Evolutionary conservation across 2,113 vertebrate genomes (phyloP).

Genomic region (Corynorhinus townsendii): DNA sequence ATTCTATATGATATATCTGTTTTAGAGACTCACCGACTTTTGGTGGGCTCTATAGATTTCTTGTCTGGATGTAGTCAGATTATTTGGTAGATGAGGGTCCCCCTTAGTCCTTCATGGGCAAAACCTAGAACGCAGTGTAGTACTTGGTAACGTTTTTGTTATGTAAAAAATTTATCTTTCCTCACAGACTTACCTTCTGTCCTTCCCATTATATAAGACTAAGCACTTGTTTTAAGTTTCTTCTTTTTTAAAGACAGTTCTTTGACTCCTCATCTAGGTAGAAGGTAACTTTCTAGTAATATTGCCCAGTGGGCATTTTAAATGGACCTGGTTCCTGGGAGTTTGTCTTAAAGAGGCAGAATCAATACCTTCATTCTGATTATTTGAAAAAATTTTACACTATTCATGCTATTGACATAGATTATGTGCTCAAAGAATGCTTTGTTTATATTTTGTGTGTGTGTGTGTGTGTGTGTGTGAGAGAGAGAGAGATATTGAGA

Average conservation of each 20-base stretch:
- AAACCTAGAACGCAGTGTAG: neutral
- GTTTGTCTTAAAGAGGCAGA: neutral
- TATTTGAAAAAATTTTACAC: neutral
- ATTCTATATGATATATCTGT: neutral
- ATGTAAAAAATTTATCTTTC: neutral
- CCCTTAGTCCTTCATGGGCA: neutral
- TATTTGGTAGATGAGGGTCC: neutral
- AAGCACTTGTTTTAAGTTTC: neutral
- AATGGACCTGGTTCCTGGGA: neutral
- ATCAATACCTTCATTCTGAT: neutral
- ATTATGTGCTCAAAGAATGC: neutral
- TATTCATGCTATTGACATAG: neutral
- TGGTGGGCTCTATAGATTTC: neutral
- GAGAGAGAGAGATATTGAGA: too few relatives aligned
- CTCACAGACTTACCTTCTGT: neutral
- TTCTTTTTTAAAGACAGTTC: neutral
- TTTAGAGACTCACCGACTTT: neutral
- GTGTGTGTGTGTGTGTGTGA: neutral
- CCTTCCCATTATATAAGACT: neutral
- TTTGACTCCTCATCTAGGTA: neutral
- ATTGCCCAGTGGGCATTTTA: neutral
- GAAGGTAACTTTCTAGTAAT: neutral
- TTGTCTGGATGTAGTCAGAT: neutral
- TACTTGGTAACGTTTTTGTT: neutral
- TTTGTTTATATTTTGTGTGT: neutral